These are phyloP conservation scores for Pollenia labialis DNA, from an alignment of 2,888 invertebrate genomes.

Conservation along the genomic window DNA sequence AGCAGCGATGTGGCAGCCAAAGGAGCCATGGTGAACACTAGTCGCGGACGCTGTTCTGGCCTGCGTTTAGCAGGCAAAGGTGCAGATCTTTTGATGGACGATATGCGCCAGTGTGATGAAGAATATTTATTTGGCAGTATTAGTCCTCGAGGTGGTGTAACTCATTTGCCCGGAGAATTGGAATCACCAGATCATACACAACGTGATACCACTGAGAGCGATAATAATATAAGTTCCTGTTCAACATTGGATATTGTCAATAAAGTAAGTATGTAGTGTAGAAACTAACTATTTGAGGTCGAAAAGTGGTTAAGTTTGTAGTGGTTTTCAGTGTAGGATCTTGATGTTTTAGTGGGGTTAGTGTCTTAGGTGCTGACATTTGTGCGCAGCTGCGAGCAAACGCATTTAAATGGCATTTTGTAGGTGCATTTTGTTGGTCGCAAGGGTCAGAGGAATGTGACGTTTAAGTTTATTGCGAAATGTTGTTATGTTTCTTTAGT, in stretches of 20 bases:
- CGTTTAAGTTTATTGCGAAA: conserved; percentile 65
- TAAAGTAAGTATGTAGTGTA: conserved; percentile 79
- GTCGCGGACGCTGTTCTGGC: conserved; percentile 55
- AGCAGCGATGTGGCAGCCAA: conserved; percentile 71
- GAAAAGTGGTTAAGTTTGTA: conserved; percentile 18
- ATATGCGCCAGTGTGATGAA: conserved; percentile 75
- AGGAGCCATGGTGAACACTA: conserved; percentile 62
- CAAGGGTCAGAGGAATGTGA: conserved; percentile 63
- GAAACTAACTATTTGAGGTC: conserved; percentile 42
- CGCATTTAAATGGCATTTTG: conserved; percentile 56
- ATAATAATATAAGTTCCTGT: conserved; percentile 84
- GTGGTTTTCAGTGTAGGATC: conserved; percentile 17
- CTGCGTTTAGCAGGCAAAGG: conserved; percentile 56
- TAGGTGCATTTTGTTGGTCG: conserved; percentile 57
- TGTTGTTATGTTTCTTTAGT: conserved; percentile 62
- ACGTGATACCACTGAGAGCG: conserved; percentile 82
- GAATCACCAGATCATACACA: conserved; percentile 81
- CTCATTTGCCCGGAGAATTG: conserved; percentile 72
- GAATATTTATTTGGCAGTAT: conserved; percentile 82
- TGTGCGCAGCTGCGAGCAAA: conserved; percentile 71
- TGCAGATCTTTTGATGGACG: conserved; percentile 68
- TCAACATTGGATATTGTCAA: conserved; percentile 83
- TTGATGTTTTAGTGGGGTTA: conserved; percentile 17
- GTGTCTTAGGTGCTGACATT: conserved; percentile 39
- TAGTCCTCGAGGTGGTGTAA: conserved; percentile 78